These are phyloP conservation scores for Autographa pulchrina DNA, from an alignment of 2,888 invertebrate species.

Conservation along the genomic window DNA sequence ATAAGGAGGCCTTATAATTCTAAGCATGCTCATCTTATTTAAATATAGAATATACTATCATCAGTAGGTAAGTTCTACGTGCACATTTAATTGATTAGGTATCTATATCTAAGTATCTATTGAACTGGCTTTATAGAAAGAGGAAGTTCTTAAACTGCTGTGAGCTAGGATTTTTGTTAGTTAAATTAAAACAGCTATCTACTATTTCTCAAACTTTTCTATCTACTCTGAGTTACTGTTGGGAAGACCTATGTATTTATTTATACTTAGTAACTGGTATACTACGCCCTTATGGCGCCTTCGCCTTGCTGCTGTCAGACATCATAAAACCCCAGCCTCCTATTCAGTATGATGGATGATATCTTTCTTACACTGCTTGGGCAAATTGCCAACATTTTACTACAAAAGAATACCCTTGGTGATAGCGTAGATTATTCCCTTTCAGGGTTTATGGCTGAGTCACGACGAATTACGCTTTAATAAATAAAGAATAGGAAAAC, in stretches of 20 bases:
- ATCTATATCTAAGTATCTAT: too few species aligned
- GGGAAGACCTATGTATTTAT: too few species aligned
- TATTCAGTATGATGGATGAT: slow-evolving; percentile 2
- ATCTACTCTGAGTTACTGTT: not conserved
- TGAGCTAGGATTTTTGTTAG: too few species aligned
- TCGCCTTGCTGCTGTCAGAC: not conserved
- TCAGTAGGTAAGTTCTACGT: not conserved
- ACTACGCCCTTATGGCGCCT: not conserved
- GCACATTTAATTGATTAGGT: not conserved
- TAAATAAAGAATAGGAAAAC: not conserved
- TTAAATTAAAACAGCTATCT: too few species aligned
- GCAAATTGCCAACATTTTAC: not conserved
- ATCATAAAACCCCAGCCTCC: not conserved
- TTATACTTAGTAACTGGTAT: not conserved
- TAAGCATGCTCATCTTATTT: slow-evolving; percentile 31
- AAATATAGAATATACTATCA: slow-evolving; percentile 7
- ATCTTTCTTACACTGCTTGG: not conserved
- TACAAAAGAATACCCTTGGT: not conserved
- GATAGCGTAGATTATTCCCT: not conserved
- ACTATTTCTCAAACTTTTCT: not conserved
- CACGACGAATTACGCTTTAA: not conserved
- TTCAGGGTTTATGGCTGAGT: not conserved
- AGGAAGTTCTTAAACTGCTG: not conserved
- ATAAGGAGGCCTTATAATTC: slow-evolving; percentile 38
- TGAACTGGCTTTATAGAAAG: not conserved